A percentile compares a stretch with the other conserved stretches of the same genome.
phyloP scores from a whole-genome alignment of 2,113 vertebrate species.

The Cyprinus carpio region DNA sequence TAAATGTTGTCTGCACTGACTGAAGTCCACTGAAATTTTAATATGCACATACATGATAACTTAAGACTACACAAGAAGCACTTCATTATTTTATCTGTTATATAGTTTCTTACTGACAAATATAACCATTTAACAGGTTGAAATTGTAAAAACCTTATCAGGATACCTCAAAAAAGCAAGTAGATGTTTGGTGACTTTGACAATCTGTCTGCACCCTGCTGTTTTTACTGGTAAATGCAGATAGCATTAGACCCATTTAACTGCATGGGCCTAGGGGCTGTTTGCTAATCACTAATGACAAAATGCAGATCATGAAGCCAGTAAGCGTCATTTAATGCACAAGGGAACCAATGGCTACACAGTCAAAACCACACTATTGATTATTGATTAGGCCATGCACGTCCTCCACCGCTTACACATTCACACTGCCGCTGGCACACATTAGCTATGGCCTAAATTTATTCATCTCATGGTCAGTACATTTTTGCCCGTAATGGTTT shows the following conservation, averaged over 20 bases:
- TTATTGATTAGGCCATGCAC: conserved; percentile 6
- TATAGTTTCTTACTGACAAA: not conserved
- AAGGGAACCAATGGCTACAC: conserved; percentile 1
- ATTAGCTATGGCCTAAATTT: conserved; percentile 14
- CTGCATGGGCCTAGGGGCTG: not conserved
- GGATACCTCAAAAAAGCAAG: not conserved
- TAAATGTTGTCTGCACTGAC: no score
- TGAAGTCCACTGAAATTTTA: no score
- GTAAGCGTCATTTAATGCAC: conserved; percentile 19
- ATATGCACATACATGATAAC: not conserved
- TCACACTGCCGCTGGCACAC: not conserved
- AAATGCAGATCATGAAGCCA: not conserved
- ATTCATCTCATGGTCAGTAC: conserved; percentile 20
- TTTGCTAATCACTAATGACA: conserved; percentile 34
- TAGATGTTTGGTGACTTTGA: not conserved
- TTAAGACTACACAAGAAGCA: not conserved
- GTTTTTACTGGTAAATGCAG: conserved; percentile 6
- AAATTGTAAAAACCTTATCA: not conserved
- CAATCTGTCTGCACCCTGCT: not conserved
- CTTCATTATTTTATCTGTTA: not conserved
- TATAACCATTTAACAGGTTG: not conserved
- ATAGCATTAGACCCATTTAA: conserved; percentile 29
- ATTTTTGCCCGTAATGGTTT: conserved; percentile 15
- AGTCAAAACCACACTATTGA: conserved; percentile 27
- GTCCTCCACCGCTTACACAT: not conserved